Conservation (phyloP, 2,113 vertebrate species). For the Corythornis cristatus region DNA sequence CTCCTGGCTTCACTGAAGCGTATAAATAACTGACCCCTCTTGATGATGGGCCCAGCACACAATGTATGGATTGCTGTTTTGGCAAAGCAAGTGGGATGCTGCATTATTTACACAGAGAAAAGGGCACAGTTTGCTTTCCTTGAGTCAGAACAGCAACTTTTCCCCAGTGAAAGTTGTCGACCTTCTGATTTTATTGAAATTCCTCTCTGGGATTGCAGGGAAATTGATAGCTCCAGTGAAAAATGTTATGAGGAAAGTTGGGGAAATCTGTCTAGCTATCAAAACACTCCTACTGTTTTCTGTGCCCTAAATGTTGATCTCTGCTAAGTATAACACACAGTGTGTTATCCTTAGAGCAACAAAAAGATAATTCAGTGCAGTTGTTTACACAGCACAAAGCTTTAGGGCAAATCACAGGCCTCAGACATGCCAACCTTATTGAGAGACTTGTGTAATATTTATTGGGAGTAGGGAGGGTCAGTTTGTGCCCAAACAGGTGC, state of each 20-base stretch:
- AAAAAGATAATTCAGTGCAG: constrained; percentile 58
- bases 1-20: background rate
- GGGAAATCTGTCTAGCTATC: constrained; percentile 50
- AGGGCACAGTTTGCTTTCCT: constrained; percentile 31
- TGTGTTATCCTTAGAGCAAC: constrained; percentile 66
- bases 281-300: constrained; percentile 69
- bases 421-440: background rate
- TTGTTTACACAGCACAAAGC: constrained; percentile 51
- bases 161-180: constrained; percentile 59
- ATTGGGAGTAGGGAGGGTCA: background rate
- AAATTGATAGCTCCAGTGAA: constrained; percentile 66
- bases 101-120: constrained; percentile 13
- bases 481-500: background rate
- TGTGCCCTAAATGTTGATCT: constrained; percentile 54
- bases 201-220: constrained; percentile 34
- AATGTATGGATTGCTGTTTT: background rate
- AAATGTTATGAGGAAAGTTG: constrained; percentile 40
- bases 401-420: constrained; percentile 8
- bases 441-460: background rate
- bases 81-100: constrained; percentile 9
- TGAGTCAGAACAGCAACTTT: background rate
- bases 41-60: background rate
- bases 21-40: background rate
- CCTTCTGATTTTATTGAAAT: constrained; percentile 68
- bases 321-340: constrained; percentile 58